These are phyloP conservation scores for Trachymyrmex septentrionalis DNA, from an alignment of 1,140 invertebrate genomes.

Conservation along the genomic window DNA sequence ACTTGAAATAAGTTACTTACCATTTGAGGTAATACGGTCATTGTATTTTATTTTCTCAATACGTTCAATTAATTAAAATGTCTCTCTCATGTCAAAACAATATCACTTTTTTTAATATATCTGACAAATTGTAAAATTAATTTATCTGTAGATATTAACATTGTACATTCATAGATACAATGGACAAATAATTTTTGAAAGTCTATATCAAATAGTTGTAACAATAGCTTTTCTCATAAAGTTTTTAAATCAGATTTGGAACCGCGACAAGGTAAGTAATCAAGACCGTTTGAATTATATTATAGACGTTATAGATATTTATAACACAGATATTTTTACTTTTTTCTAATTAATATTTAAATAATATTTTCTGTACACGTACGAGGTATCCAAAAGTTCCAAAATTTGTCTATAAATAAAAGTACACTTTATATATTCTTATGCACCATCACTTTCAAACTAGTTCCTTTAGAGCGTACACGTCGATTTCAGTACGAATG, in stretches of 20 bases:
- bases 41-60: neutral
- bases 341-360: conserved; percentile 1
- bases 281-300: neutral
- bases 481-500: too few species aligned
- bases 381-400: neutral
- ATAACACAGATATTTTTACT: neutral
- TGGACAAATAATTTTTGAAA: conserved; percentile 6
- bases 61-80: neutral
- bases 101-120: neutral
- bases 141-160: conserved; percentile 33
- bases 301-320: neutral
- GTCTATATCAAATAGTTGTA: conserved; percentile 27
- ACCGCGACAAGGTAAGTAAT: conserved; percentile 15
- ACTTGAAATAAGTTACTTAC: conserved; percentile 14
- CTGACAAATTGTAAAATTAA: neutral
- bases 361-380: neutral
- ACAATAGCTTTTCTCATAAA: neutral
- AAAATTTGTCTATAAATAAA: neutral
- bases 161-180: neutral
- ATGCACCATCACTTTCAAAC: too few species aligned
- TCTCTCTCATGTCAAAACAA: neutral
- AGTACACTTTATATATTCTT: too few species aligned
- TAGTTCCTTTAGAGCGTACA: too few species aligned
- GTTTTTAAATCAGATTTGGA: conserved; percentile 26
- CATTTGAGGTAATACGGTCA: conserved; percentile 38